Conservation (phyloP, 1,140 invertebrate genomes). For the Varroa destructor region DNA sequence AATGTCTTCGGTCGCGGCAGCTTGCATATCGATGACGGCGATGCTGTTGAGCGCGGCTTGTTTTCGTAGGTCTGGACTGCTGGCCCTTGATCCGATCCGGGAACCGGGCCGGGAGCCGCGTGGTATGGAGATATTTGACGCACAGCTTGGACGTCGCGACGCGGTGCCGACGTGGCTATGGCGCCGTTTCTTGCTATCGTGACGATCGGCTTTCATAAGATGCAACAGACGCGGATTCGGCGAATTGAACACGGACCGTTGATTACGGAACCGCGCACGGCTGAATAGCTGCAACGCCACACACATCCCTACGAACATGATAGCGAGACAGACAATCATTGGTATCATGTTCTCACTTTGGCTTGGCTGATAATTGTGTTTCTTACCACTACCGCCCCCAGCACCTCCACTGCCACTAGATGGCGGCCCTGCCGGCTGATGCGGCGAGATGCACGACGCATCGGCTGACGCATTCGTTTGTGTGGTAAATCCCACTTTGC, state of each 20-base stretch:
- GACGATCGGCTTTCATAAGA: slow-evolving; percentile 29
- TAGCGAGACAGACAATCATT: slow-evolving; percentile 69
- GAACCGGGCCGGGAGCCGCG: slow-evolving; percentile 23
- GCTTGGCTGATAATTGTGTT: slow-evolving; percentile 19
- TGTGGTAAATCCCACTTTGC: slow-evolving; percentile 4
- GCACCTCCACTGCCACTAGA: background rate
- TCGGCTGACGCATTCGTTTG: background rate
- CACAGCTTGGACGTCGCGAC: slow-evolving; percentile 25
- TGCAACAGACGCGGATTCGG: slow-evolving; percentile 56
- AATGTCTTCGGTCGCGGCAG: background rate
- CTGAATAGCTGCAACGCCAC: slow-evolving; percentile 71
- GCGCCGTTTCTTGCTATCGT: slow-evolving; percentile 25
- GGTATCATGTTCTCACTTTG: slow-evolving; percentile 58
- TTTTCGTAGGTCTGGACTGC: slow-evolving; percentile 26
- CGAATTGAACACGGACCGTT: slow-evolving; percentile 80
- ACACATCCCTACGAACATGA: slow-evolving; percentile 88
- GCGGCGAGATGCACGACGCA: background rate
- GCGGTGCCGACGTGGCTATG: slow-evolving; percentile 22
- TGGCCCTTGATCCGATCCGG: slow-evolving; percentile 11
- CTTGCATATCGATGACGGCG: slow-evolving; percentile 14
- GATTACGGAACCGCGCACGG: slow-evolving; percentile 76
- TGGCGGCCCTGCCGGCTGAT: background rate
- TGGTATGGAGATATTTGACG: slow-evolving; percentile 20
- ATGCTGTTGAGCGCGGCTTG: slow-evolving; percentile 17
- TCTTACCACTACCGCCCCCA: background rate